Evolutionary conservation across 1,140 invertebrate genomes (phyloP).

Genomic region (Brachionus asplanchnoidis): DNA sequence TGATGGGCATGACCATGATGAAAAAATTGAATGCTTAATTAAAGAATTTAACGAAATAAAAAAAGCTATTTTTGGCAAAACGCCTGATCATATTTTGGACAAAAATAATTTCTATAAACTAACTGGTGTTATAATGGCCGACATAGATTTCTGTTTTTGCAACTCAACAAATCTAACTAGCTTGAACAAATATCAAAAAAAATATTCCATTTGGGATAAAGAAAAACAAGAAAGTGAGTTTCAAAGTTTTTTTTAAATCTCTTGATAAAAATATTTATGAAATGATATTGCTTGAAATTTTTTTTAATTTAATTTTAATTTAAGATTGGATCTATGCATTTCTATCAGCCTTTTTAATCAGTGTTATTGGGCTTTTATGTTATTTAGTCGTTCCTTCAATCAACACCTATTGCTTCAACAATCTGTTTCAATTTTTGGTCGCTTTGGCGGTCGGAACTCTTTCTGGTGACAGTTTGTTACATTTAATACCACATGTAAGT

Average conservation of each 20-base stretch:
- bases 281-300: no score
- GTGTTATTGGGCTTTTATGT: slow-evolving; percentile 24
- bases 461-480: slow-evolving; percentile 56
- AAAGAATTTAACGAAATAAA: background rate
- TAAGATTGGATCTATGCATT: slow-evolving; percentile 42
- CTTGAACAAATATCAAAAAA: background rate
- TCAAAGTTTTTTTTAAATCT: background rate
- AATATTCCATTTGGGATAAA: background rate
- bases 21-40: slow-evolving; percentile 3
- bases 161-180: background rate
- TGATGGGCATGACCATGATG: background rate
- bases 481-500: slow-evolving; percentile 53
- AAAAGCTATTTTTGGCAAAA: background rate
- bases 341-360: slow-evolving; percentile 35
- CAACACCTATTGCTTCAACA: slow-evolving; percentile 28
- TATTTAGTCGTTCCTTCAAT: slow-evolving; percentile 29
- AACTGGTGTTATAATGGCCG: slow-evolving; percentile 4
- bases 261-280: background rate
- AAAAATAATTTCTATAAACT: background rate
- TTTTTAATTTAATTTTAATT: background rate
- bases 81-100: background rate
- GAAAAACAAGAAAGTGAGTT: background rate
- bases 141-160: slow-evolving; percentile 17
- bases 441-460: slow-evolving; percentile 57
- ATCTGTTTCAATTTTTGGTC: slow-evolving; percentile 35